Conservation (phyloP, 2,797 vertebrate species). For the Botia almorhae region DNA sequence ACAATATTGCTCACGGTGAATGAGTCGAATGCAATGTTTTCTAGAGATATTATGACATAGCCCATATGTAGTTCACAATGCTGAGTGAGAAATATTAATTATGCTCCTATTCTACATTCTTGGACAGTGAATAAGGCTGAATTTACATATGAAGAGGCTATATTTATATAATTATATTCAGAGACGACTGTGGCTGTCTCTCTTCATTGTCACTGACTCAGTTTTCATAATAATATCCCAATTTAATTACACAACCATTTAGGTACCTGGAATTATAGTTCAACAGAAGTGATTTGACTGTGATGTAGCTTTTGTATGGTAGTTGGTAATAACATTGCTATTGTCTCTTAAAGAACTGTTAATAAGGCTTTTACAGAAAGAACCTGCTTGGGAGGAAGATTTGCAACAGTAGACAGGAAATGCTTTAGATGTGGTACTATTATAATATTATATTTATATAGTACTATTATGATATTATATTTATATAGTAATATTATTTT, state of each 20-base stretch:
- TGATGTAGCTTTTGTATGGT: neutral
- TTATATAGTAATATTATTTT: too few relatives aligned
- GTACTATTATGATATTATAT: too few relatives aligned
- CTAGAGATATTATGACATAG: neutral
- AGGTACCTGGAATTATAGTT: neutral
- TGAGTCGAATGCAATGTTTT: neutral
- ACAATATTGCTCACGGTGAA: neutral
- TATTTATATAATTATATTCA: neutral
- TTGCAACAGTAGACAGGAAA: neutral
- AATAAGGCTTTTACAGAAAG: neutral
- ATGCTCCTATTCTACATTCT: neutral
- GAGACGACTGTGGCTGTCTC: neutral
- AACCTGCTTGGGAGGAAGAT: neutral
- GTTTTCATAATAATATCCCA: neutral
- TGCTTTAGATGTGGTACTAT: neutral
- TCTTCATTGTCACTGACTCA: constrained; percentile 6
- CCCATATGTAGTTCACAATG: neutral
- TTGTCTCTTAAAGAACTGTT: constrained; percentile 9
- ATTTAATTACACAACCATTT: constrained; percentile 28
- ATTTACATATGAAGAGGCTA: neutral
- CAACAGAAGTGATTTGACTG: neutral
- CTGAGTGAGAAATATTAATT: neutral
- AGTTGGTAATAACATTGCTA: neutral
- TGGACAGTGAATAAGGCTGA: neutral
- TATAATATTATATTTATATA: too few relatives aligned